A percentile compares a stretch with the other conserved stretches of the same genome.
Conservation (phyloP, 2,113 vertebrate species). For the Paralichthys olivaceus region DNA sequence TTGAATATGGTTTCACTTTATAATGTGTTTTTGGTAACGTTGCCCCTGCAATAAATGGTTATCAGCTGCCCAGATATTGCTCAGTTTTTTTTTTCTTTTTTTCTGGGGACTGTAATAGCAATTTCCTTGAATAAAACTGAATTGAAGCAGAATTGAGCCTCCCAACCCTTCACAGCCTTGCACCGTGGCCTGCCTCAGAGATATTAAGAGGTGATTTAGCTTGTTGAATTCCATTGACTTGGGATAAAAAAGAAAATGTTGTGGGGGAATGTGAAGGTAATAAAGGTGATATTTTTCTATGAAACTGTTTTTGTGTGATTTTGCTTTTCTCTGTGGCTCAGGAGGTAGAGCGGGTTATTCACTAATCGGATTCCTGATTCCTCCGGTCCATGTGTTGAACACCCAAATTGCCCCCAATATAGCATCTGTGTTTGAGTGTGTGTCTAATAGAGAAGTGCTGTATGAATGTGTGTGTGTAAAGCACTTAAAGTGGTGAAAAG, state of each 20-base stretch:
- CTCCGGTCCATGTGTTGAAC: background rate
- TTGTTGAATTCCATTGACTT: conserved; percentile 89
- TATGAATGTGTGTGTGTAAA: background rate
- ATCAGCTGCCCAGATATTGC: conserved; percentile 61
- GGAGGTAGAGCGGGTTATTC: background rate
- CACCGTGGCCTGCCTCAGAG: conserved; percentile 75
- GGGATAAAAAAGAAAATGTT: conserved; percentile 86
- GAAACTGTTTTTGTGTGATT: conserved; percentile 73
- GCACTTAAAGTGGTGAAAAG: background rate
- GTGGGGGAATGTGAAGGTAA: conserved; percentile 95
- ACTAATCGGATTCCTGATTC: background rate
- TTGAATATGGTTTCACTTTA: conserved; percentile 60
- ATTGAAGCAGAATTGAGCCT: conserved; percentile 58
- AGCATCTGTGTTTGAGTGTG: background rate
- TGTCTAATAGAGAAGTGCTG: background rate
- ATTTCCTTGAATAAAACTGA: conserved; percentile 58
- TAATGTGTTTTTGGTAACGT: conserved; percentile 66
- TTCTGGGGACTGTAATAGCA: conserved; percentile 47
- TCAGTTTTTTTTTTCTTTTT: conserved; percentile 23
- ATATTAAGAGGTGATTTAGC: conserved; percentile 81
- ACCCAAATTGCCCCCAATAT: background rate
- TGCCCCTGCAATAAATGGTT: conserved; percentile 58
- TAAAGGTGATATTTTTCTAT: conserved; percentile 98
- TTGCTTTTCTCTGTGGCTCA: background rate
- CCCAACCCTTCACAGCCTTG: conserved; percentile 60